Conservation (phyloP, 1,140 invertebrate species). For the Augochlora pura region DNA sequence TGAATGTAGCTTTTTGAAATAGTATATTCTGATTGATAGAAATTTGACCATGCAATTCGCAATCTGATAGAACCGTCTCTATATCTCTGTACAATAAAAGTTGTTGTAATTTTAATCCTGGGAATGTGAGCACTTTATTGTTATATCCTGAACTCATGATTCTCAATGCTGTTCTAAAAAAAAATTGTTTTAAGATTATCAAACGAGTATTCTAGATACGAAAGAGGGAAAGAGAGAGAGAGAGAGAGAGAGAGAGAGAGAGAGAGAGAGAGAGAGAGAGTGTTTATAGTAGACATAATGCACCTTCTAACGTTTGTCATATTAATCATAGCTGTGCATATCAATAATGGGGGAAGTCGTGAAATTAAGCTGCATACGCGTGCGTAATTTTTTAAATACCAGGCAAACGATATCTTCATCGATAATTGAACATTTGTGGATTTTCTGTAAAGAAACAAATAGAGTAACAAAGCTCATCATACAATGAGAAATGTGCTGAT, state of each 20-base stretch:
- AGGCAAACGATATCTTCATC: constrained; percentile 78
- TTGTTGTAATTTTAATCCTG: constrained; percentile 69
- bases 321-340: constrained; percentile 77
- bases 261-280: too few species aligned
- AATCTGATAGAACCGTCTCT: constrained; percentile 64
- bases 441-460: constrained; percentile 38
- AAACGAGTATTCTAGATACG: neutral
- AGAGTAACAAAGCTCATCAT: neutral
- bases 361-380: constrained; percentile 75
- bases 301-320: constrained; percentile 80
- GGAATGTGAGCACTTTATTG: constrained; percentile 80
- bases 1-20: constrained; percentile 70
- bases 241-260: too few species aligned
- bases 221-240: too few species aligned
- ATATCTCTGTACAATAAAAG: constrained; percentile 70
- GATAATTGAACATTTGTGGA: constrained; percentile 60
- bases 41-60: constrained; percentile 62
- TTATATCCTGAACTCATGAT: constrained; percentile 81
- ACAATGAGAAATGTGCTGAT: neutral
- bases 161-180: constrained; percentile 76
- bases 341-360: constrained; percentile 78
- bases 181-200: constrained; percentile 40
- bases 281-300: neutral
- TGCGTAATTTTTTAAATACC: constrained; percentile 80
- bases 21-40: constrained; percentile 62